Base-by-base conservation (phyloP, 2,113 vertebrate species). In the Oreamnos americanus region DNA sequence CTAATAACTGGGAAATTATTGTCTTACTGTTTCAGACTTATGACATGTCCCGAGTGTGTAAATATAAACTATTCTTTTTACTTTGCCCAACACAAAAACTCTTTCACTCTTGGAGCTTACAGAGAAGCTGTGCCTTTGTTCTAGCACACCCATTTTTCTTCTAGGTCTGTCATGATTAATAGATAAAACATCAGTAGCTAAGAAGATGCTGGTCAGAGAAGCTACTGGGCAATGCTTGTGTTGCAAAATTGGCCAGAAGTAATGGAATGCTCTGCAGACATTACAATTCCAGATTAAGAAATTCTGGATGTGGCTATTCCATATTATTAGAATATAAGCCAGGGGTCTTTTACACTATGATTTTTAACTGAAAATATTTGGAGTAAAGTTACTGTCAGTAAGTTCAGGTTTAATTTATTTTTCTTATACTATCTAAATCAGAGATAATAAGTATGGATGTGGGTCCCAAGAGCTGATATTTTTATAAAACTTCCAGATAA, bases 391-490 rank as follows among this genome's bases (percentile, higher is more conserved):
- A 62, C 8, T 39, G 3, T 39, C 74, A 47, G 36, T 47, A 74
- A 64, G 57, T 4, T 84, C 16, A 64, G 6, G 71, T 49, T 90
- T 33, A 26, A 6, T 14, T 95, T 62, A 74, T 60, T 85, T 92
- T 93, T 33, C 47, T 5, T 83, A 13, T 49, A 36, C 2, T 74
- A 33, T 15, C 12, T 64, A 76, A 39, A 67, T 67, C 30, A 94
- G 60, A 62, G 11, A 57, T 3, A 5, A 8, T 13, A 3, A 6
- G 11, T 12, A 3, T 45, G 7, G 1, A 14, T 6, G 2, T 49
- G 2, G 6, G 7, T 21, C 26, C 21, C 36, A 71, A 51, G 12
- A 14, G 36, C 30, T 84, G 71, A 51, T n/a, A 23, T 19, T 93
- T 95, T 87, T 43, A 74, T 25, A 84, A 94, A 90, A 2, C 26